Percentiles rank a stretch among this genome's conserved stretches.
Evolutionary conservation across 2,113 vertebrate species (phyloP).

Genomic region (Dasypus novemcinctus): DNA sequence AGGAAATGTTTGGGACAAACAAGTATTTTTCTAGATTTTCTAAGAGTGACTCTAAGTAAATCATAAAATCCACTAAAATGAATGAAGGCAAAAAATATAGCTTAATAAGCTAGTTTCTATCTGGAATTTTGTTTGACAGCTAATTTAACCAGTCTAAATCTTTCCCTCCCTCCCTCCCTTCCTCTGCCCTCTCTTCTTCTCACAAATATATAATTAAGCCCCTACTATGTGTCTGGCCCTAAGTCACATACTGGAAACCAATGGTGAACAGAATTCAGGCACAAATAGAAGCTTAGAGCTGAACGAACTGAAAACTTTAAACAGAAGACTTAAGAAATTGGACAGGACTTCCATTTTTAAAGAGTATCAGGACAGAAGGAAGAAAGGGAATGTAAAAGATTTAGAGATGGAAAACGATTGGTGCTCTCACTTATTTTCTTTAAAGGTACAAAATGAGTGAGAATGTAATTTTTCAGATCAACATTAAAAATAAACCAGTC

Average conservation of each 20-base stretch:
- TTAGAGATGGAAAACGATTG: neutral
- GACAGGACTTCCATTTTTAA: neutral
- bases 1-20: neutral
- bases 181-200: no score
- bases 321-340: neutral
- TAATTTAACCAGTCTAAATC: neutral
- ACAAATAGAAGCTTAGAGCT: neutral
- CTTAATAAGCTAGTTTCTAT: neutral
- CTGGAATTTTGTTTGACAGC: neutral
- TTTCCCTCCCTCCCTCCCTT: fast-evolving
- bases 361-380: neutral
- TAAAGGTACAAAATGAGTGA: neutral
- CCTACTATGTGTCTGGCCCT: neutral
- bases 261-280: neutral
- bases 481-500: neutral
- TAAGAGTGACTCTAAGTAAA: neutral
- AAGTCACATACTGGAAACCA: neutral
- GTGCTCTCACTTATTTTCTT: neutral
- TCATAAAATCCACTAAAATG: neutral
- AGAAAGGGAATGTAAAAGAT: neutral
- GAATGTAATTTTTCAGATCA: neutral
- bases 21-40: neutral
- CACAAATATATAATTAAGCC: neutral
- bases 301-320: neutral
- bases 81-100: neutral